These are phyloP conservation scores for Danionella cerebrum DNA, from an alignment of 2,113 vertebrate genomes.

Conservation along the genomic window DNA sequence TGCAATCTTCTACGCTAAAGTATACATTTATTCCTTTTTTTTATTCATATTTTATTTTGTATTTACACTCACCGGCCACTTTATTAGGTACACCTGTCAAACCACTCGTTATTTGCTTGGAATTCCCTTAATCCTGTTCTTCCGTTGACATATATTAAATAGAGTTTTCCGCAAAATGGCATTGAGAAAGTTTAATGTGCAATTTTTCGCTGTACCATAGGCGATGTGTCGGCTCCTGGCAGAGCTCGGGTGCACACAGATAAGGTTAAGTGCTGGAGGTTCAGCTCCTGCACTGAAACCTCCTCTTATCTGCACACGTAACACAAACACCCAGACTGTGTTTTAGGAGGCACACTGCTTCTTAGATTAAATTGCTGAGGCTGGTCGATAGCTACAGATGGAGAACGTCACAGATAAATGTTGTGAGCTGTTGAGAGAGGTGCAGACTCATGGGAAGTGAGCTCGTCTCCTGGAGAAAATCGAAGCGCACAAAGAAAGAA, in stretches of 20 bases:
- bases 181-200: too few relatives aligned
- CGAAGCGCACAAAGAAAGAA: background rate
- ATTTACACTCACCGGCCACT: too few relatives aligned
- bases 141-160: too few relatives aligned
- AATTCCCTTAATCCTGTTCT: too few relatives aligned
- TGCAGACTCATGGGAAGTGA: background rate
- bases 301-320: background rate
- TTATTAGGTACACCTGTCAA: too few relatives aligned
- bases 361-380: slow-evolving; percentile 3
- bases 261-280: background rate
- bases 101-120: too few relatives aligned
- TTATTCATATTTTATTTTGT: too few relatives aligned
- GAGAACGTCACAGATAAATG: slow-evolving; percentile 2
- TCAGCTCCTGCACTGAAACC: background rate
- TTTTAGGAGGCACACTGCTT: background rate
- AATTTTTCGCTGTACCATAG: too few relatives aligned
- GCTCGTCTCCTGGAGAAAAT: background rate
- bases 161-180: too few relatives aligned
- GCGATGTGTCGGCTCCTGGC: background rate
- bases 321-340: background rate
- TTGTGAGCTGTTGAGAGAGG: background rate
- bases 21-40: too few relatives aligned
- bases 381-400: slow-evolving; percentile 1
- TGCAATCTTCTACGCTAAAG: too few relatives aligned
- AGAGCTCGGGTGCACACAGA: background rate